Conservation (phyloP, 2,797 vertebrate species). For the Nothura maculosa region DNA sequence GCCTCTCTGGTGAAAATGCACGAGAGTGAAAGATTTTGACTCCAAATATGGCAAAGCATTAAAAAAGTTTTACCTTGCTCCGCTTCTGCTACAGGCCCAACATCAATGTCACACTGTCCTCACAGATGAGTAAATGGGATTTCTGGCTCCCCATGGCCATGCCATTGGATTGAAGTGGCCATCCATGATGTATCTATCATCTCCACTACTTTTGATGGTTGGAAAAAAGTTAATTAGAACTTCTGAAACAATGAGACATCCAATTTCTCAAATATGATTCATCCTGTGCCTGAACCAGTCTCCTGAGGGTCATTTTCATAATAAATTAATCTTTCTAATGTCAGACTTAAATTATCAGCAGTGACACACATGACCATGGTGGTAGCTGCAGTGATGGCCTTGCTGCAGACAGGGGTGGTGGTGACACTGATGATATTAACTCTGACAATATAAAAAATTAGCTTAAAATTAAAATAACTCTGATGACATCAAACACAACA, state of each 20-base stretch:
- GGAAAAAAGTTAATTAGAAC: conserved; percentile 69
- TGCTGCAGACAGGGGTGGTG: conserved; percentile 33
- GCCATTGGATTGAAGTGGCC: not conserved
- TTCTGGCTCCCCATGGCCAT: not conserved
- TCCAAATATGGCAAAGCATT: not conserved
- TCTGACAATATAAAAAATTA: conserved; percentile 65
- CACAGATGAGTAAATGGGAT: fast-evolving
- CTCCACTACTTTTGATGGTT: not conserved
- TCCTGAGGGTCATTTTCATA: conserved; percentile 73
- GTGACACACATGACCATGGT: conserved; percentile 50
- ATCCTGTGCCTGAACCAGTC: conserved; percentile 46
- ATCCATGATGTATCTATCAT: not conserved
- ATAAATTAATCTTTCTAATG: conserved; percentile 73
- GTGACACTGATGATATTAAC: conserved; percentile 45
- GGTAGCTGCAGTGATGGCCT: conserved; percentile 15
- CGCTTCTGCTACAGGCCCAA: not conserved
- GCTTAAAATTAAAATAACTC: conserved; percentile 54
- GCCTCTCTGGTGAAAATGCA: not conserved
- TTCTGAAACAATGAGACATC: conserved; percentile 74
- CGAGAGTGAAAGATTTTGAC: not conserved
- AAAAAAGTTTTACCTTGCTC: not conserved
- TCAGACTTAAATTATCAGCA: conserved; percentile 67
- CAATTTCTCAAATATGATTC: conserved; percentile 68
- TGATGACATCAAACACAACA: not conserved
- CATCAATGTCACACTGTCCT: not conserved